Conservation (phyloP, 1,140 invertebrate species). For the Drosophila lini region DNA sequence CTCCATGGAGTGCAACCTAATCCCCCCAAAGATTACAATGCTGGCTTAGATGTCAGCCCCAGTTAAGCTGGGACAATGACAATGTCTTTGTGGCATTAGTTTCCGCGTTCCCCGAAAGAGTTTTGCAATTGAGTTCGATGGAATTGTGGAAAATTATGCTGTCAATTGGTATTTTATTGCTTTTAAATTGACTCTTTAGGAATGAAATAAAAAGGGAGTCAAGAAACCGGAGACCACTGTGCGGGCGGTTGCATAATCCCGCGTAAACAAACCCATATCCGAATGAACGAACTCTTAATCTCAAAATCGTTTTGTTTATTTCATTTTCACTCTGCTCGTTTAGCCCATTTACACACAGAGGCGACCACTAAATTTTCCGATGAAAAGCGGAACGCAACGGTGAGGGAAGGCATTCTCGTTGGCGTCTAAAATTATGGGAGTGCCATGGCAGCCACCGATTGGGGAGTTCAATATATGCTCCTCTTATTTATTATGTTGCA, state of each 20-base stretch:
- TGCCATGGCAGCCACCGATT: constrained; percentile 9
- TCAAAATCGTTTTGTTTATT: constrained; percentile 76
- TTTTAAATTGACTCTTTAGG: constrained; percentile 67
- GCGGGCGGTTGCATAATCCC: constrained; percentile 73
- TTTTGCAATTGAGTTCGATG: constrained; percentile 63
- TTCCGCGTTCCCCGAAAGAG: constrained; percentile 13
- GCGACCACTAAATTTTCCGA: constrained; percentile 21
- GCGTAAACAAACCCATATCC: constrained; percentile 61
- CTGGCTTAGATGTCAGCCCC: constrained; percentile 47
- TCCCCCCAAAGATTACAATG: constrained; percentile 44
- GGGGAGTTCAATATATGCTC: constrained; percentile 47
- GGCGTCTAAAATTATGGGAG: constrained; percentile 45
- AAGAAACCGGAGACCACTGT: constrained; percentile 52
- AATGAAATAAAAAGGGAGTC: constrained; percentile 1
- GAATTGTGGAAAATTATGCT: constrained; percentile 62
- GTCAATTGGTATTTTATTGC: constrained; percentile 77
- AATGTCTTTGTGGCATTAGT: constrained; percentile 12
- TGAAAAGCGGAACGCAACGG: constrained; percentile 14
- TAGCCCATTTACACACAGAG: constrained; percentile 61
- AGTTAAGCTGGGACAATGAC: constrained; percentile 27
- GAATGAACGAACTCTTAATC: constrained; percentile 60
- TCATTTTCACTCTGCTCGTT: constrained; percentile 65
- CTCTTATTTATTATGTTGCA: constrained; percentile 60
- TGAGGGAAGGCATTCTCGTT: constrained; percentile 18
- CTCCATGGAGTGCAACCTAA: constrained; percentile 60